Evolutionary conservation across 1,140 invertebrate genomes (phyloP), one percentile per base, ranked within the genome.

Genomic region (Steinernema feltiae): DNA sequence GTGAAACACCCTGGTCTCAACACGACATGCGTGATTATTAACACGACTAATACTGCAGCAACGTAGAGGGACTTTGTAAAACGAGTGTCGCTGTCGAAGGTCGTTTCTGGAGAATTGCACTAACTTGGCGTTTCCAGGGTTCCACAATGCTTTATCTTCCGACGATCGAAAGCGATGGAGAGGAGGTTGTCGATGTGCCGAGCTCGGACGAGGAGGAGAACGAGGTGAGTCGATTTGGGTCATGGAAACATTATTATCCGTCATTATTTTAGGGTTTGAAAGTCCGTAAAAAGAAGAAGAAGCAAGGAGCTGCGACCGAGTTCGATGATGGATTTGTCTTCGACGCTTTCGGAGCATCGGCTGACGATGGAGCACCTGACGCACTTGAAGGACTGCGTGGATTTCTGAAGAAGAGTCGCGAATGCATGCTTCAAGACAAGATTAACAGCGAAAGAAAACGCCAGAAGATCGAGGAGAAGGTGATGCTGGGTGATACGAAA

Each of bases 281-380:
- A 15, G 74, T 79, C n/a, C 53, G 71, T 48, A 79, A 78, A 71
- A 78, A 75, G 73, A 78, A 78, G 73, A 71, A 72, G 29, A 71
- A 75, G 7, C 70, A 72, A 15, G 71, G 41, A 7, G 77, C 72
- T 24, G 29, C 76, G 18, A 48, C 76, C 12, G 77, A 75, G 69
- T 78, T 78, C 46, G 41, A 73, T 27, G 32, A 48, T 21, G 71
- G 72, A 18, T 79, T 79, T 27, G 32, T 76, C 18, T 76, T 79
- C 29, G 77, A 79, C 27, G 77, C 48, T 1, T 76, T 76, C 21
- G 74, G 72, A 12, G 32, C 24, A 2, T 30, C 35, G n/a, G 35
- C n/a, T 41, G 71, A 63, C 1, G 63, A 76, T 24, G 29, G 53
- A 69, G 46, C 71, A 27, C 53, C 70, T 1, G 77, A 82, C 32